phyloP scores from a whole-genome alignment of 2,797 vertebrate genomes.

The Nannoperca australis region DNA sequence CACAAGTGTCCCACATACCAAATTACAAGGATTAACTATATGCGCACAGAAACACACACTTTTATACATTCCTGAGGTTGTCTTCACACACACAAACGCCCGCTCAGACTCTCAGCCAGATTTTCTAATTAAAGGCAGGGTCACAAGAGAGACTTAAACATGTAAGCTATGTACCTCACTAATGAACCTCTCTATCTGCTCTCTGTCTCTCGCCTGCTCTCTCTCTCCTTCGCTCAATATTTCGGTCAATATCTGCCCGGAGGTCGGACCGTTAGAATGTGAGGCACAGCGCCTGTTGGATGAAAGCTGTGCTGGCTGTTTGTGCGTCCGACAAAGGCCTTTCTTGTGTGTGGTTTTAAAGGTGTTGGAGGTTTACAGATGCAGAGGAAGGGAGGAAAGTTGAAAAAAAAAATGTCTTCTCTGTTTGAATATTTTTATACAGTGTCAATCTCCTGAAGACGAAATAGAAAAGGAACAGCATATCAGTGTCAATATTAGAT shows the following conservation, averaged over 20 bases:
- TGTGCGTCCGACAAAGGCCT: conserved; percentile 18
- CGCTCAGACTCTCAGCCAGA: conserved; percentile 9
- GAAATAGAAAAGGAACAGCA: conserved; percentile 28
- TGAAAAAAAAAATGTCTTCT: too few species aligned
- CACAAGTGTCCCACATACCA: conserved; percentile 23
- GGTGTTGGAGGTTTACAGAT: background rate
- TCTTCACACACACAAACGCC: conserved; percentile 8
- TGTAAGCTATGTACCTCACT: conserved; percentile 60
- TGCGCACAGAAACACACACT: background rate
- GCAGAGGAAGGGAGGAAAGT: background rate
- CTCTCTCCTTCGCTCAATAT: conserved; percentile 8
- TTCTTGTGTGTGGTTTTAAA: background rate
- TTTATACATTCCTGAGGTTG: conserved; percentile 27
- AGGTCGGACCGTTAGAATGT: conserved; percentile 59
- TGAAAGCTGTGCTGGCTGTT: conserved; percentile 25
- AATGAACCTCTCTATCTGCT: conserved; percentile 66
- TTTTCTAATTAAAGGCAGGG: conserved; percentile 74
- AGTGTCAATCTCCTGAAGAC: conserved; percentile 22
- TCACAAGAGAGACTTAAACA: conserved; percentile 67
- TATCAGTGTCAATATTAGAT: conserved; percentile 61
- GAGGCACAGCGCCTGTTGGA: conserved; percentile 1
- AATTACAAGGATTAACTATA: conserved; percentile 19
- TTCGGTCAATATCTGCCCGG: conserved; percentile 61
- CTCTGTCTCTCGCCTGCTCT: conserved; percentile 4
- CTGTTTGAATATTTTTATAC: conserved; percentile 17